Percentiles rank a stretch among this genome's conserved stretches.
phyloP scores from a whole-genome alignment of 2,113 vertebrate genomes.

The Campylomormyrus numenius region DNA sequence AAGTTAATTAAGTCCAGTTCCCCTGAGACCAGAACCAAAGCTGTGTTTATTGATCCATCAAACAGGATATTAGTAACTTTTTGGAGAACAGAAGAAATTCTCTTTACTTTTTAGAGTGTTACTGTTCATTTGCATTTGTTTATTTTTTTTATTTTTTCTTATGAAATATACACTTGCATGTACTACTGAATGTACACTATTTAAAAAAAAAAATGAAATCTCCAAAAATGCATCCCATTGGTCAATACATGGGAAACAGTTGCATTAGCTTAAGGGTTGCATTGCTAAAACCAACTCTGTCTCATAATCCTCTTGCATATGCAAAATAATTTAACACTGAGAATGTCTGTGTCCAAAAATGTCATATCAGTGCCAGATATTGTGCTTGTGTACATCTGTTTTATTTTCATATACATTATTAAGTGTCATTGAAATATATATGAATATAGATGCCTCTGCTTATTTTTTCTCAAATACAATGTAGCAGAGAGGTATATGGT shows the following conservation, averaged over 20 bases:
- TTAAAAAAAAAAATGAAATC: background rate
- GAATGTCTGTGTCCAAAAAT: background rate
- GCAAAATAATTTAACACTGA: background rate
- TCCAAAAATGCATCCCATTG: background rate
- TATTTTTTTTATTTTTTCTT: background rate
- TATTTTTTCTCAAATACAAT: background rate
- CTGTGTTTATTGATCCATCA: background rate
- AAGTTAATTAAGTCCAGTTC: background rate
- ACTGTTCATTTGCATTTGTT: background rate
- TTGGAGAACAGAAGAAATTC: background rate
- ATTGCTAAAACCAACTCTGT: background rate
- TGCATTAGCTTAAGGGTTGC: background rate
- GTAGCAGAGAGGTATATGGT: background rate
- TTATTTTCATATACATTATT: background rate
- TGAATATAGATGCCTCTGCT: background rate
- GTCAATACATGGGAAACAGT: background rate
- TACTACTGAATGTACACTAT: background rate
- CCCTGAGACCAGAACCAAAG: background rate
- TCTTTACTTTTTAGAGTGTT: background rate
- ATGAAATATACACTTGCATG: background rate
- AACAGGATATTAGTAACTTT: background rate
- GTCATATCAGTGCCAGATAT: no score
- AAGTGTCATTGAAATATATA: background rate
- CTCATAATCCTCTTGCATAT: background rate
- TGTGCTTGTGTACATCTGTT: background rate